Conservation (phyloP, 35 echinoderm and acorn worm species). For the Patiria miniata region DNA sequence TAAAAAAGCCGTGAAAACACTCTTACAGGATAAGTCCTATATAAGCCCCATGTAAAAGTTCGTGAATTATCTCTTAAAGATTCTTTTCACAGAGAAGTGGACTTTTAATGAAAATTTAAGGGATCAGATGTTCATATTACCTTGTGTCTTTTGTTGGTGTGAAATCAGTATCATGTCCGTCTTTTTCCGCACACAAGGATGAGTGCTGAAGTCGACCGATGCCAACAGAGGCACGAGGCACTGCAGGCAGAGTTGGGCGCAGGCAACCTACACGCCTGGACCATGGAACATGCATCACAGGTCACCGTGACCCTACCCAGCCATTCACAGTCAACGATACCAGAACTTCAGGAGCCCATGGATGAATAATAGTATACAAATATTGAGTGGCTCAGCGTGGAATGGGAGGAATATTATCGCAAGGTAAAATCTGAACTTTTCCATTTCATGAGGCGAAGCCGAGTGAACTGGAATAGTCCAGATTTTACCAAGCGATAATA, state of each 20-base stretch:
- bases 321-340: not conserved
- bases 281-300: conserved; percentile 78
- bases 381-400: too few relatives aligned
- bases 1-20: too few relatives aligned
- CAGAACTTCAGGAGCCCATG: not conserved
- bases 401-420: too few relatives aligned
- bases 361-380: not conserved
- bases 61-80: too few relatives aligned
- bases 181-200: conserved; percentile 48
- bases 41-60: too few relatives aligned
- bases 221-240: conserved; percentile 57
- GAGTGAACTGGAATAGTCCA: too few relatives aligned
- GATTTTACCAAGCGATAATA: too few relatives aligned
- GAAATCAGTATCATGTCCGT: not conserved
- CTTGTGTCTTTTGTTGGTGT: not conserved
- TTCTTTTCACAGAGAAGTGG: too few relatives aligned
- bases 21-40: too few relatives aligned
- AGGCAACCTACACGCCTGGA: conserved; percentile 81
- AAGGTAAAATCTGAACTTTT: too few relatives aligned
- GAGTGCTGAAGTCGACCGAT: conserved; percentile 65
- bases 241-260: conserved; percentile 85
- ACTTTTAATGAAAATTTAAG: too few relatives aligned
- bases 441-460: too few relatives aligned
- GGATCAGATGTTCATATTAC: not conserved
- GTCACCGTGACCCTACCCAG: conserved; percentile 41